Evolutionary conservation across 2,797 vertebrate species (phyloP).

Genomic region (Thaleichthys pacificus): DNA sequence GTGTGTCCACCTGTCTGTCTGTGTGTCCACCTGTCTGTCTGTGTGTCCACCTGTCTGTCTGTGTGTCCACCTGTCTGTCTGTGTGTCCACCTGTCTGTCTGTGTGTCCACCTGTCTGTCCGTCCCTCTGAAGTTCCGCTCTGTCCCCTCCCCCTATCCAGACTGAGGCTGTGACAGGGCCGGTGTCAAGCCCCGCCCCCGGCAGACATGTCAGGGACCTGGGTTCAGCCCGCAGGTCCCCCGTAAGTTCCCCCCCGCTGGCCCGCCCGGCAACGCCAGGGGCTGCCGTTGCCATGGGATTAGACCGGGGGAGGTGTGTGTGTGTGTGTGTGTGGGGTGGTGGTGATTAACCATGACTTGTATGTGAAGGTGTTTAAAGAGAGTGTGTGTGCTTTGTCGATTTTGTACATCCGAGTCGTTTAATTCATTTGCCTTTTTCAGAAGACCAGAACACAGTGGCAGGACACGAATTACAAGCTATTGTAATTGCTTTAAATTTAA

Average conservation of each 20-base stretch:
- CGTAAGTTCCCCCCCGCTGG: constrained; percentile 66
- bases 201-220: constrained; percentile 73
- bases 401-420: not conserved
- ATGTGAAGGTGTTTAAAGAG: not conserved
- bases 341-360: not conserved
- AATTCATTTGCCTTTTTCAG: too few species aligned
- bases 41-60: not conserved
- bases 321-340: not conserved
- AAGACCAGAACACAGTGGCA: too few species aligned
- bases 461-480: too few species aligned
- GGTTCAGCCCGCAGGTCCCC: constrained; percentile 61
- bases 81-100: not conserved
- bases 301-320: not conserved
- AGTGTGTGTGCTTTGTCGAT: not conserved
- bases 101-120: constrained; percentile 61
- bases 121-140: not conserved
- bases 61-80: not conserved
- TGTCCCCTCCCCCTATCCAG: constrained; percentile 71
- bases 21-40: too few species aligned
- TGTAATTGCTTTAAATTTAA: too few species aligned
- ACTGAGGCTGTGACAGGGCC: constrained; percentile 73
- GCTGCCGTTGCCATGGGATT: not conserved
- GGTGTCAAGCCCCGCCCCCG: constrained; percentile 69
- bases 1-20: too few species aligned
- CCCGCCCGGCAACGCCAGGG: too few species aligned